Base-by-base conservation (phyloP, 1,140 invertebrate species). In the Drosophila parvula region DNA sequence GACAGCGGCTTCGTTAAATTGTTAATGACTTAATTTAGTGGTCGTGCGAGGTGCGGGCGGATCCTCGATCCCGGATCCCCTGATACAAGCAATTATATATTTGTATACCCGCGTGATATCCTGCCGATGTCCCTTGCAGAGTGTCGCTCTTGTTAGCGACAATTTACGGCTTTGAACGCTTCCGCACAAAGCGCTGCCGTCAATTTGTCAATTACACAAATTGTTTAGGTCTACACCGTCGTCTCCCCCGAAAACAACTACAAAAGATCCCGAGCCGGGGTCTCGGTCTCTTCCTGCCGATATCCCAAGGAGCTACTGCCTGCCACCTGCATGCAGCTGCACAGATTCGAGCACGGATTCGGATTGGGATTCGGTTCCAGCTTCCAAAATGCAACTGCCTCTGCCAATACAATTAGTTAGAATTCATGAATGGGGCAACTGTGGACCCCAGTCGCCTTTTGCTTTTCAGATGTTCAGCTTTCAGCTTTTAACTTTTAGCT, bases 191-290 rank as follows among this genome's bases (percentile, higher is more conserved):
- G 84, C 85, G 78, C 56, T 62, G 84, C 86, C 89, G 90, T 90
- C 90, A 91, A 91, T 91, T 91, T 91, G 90, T 91, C 90, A 91
- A 91, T 91, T 91, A 91, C 81, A 89, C 86, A 91, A 91, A 91
- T 89, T 89, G 85, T 89, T 89, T 83, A 74, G 63, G 56, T 88
- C 70, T 50, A 51, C 57, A 22, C 74, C 73, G 56, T 43, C 28
- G 32, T 55, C 18, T 41, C 28, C 64, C 62, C 70, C 59, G 62
- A 67, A 48, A 53, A 45, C 48, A 63, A 53, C 59, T 71, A 51
- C 56, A 71, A 64, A 81, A 79, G 67, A 55, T 47, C 69, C 77
- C 68, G 60, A 63, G 55, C 53, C 53, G 75, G 44, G 57, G 63
- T 59, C 44, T 14, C 30, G n/a, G 59, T 6, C 56, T 74, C 69